These are phyloP conservation scores for Rhagonycha fulva DNA, from an alignment of 2,888 invertebrate species.

Conservation along the genomic window DNA sequence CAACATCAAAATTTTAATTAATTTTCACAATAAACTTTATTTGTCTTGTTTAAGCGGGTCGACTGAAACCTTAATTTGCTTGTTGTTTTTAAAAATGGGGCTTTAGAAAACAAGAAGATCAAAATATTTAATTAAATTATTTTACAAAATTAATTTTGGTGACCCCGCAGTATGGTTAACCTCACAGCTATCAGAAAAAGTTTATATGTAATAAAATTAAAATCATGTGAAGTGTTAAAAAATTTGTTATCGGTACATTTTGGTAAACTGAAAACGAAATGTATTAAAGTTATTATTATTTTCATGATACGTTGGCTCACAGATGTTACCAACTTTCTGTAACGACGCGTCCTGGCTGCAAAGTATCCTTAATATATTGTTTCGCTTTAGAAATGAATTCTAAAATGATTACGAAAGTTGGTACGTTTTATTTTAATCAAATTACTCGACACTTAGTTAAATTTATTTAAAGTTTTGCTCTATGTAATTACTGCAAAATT, in stretches of 20 bases:
- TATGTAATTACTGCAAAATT: neutral
- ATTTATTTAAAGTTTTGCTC: neutral
- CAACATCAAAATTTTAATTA: slow-evolving; percentile 36
- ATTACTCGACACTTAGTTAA: slow-evolving; percentile 12
- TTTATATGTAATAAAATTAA: slow-evolving; percentile 8
- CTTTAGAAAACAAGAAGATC: neutral
- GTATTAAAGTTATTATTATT: slow-evolving; percentile 37
- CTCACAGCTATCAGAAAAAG: neutral
- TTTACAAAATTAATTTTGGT: neutral
- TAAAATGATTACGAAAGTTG: slow-evolving; percentile 30
- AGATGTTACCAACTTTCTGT: slow-evolving; percentile 34
- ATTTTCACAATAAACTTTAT: slow-evolving; percentile 31
- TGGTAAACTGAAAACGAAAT: slow-evolving; percentile 29
- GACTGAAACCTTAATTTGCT: neutral
- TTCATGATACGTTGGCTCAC: slow-evolving; percentile 30
- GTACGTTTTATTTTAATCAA: slow-evolving; percentile 14
- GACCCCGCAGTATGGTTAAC: neutral
- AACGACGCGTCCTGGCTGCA: slow-evolving; percentile 33
- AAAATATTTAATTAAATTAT: neutral
- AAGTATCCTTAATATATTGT: slow-evolving; percentile 33
- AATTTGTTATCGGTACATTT: slow-evolving; percentile 11
- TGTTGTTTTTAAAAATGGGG: neutral
- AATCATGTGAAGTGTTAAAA: neutral
- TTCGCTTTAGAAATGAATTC: slow-evolving; percentile 33
- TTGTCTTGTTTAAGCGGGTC: slow-evolving; percentile 21